phyloP scores from a whole-genome alignment of 2,888 invertebrate genomes.

The Caenorhabditis doughertyi region DNA sequence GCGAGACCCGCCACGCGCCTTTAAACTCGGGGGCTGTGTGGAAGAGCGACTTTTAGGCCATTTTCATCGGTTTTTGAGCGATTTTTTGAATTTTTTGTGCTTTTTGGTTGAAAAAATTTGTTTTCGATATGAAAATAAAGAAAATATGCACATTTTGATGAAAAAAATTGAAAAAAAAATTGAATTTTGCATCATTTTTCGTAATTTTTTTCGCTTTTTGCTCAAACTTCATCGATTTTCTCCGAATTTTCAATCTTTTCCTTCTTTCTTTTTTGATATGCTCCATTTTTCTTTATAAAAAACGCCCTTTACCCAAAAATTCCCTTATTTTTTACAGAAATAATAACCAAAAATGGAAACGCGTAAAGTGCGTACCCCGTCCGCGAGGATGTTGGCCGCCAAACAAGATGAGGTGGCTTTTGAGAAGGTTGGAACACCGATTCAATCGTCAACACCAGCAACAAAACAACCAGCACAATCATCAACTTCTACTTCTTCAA shows the following conservation, averaged over 20 bases:
- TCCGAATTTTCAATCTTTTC: neutral
- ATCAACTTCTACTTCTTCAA: no score
- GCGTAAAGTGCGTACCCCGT: slow-evolving; percentile 49
- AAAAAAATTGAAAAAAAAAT: no score
- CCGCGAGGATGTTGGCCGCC: slow-evolving; percentile 50
- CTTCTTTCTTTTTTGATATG: neutral
- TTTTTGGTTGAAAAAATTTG: no score
- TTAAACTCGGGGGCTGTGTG: no score
- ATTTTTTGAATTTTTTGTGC: no score
- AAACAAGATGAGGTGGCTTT: slow-evolving; percentile 35
- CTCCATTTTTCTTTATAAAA: no score
- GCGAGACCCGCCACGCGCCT: no score
- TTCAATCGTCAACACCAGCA: neutral
- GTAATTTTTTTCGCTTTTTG: neutral
- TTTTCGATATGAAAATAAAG: no score
- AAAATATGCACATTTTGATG: no score
- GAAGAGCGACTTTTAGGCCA: neutral
- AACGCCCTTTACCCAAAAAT: neutral
- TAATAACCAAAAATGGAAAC: slow-evolving; percentile 47
- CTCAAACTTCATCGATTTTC: neutral
- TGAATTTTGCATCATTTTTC: slow-evolving; percentile 1
- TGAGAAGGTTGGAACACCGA: slow-evolving; percentile 1
- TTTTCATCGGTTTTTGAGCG: no score
- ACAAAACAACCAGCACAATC: no score
- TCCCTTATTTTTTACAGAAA: neutral